These are phyloP conservation scores for Pseudomyrmex cubaensis DNA, from an alignment of 1,140 invertebrate genomes.

Conservation along the genomic window DNA sequence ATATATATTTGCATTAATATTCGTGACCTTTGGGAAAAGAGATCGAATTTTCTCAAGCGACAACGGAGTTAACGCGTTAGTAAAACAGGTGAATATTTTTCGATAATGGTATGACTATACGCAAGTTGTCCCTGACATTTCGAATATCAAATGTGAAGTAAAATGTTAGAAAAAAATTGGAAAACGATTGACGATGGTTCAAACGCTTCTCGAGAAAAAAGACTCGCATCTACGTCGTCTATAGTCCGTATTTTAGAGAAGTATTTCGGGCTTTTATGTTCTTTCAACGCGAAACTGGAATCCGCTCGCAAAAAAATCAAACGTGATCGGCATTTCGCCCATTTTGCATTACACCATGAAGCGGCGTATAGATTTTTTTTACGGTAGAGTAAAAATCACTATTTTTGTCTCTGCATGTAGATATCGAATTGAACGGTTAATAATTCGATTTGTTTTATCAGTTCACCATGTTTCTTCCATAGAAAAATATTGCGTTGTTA, in stretches of 20 bases:
- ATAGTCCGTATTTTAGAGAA: conserved; percentile 4
- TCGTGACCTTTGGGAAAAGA: background rate
- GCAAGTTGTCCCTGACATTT: background rate
- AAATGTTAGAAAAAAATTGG: conserved; percentile 4
- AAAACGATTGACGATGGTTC: background rate
- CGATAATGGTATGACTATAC: background rate
- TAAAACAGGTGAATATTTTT: conserved; percentile 24
- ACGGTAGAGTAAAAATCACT: conserved; percentile 11
- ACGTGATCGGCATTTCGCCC: conserved; percentile 33
- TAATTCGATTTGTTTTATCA: background rate
- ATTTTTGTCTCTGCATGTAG: background rate
- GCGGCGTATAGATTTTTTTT: conserved; percentile 40
- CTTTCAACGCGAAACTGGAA: conserved; percentile 5
- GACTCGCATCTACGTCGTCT: background rate
- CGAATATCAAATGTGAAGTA: background rate
- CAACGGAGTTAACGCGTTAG: conserved; percentile 23
- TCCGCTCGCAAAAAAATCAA: conserved; percentile 1
- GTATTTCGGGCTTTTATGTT: conserved; percentile 35
- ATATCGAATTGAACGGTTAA: background rate
- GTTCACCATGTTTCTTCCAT: background rate
- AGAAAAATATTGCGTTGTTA: background rate
- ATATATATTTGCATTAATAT: background rate
- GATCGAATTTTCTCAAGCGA: background rate
- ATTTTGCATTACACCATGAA: background rate
- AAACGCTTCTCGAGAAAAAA: background rate